Base-by-base conservation (phyloP, 1,140 invertebrate genomes). In the Papilio polytes region DNA sequence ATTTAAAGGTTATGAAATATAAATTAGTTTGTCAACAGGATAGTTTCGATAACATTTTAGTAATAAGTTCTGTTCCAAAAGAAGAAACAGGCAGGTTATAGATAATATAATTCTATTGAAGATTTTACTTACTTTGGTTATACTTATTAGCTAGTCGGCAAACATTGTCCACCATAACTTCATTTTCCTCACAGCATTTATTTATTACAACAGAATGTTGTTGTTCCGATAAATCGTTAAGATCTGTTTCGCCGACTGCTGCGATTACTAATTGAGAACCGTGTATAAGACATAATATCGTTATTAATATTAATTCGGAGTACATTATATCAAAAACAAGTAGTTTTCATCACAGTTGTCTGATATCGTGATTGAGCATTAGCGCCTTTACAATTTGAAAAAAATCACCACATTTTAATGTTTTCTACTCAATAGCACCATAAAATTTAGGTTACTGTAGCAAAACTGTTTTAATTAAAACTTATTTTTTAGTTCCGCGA, bases 151-250 rank as follows among this genome's bases (percentile, higher is more conserved):
- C 93, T 82, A 96, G 91, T 85, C 95, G 96, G 90, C 97, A 98
- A 80, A 93, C 91, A 53, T 94, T 94, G 83, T 97, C 97, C n/a
- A 97, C 89, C 85, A 97, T 96, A 44, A 98, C 89, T 90, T 98
- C 97, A 83, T 96, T 95, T 22, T 92, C 90, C 87, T 97, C 97
- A 92, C 98, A 98, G 90, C 98, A 98, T 95, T 98, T 98, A 82
- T 97, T 97, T 72, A 97, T 95, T 84, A 92, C 90, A 66, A 96
- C 91, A 8, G 85, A 83, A 80, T 94, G 89, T 56, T 90, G 86
- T 83, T 92, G 88, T 80, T 94, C 94, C 4, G 93, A 91, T 80
- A 94, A 80, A 79, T 94, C 93, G 51, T 93, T 94, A 26, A 95
- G 85, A 85, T 94, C 89, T 53, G 86, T 88, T 63, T 94, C 91